Evolutionary conservation across 2,797 vertebrate species (phyloP), one percentile per base, ranked within the genome.

Genomic region (Sebastes matsubarae): DNA sequence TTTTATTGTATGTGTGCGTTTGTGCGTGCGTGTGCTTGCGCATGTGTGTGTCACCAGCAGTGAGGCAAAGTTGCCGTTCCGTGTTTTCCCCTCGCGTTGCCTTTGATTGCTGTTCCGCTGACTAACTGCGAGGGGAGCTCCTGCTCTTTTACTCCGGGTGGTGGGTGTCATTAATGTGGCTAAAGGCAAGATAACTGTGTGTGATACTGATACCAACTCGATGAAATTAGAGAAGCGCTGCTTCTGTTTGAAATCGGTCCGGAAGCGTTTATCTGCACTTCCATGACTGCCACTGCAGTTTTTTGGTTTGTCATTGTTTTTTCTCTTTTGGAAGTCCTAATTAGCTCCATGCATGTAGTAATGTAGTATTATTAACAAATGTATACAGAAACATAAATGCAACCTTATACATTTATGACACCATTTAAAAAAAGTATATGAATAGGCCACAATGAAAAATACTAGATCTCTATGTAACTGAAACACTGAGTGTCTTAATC

Each of bases 51-150:
- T 79, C 85, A 85, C 82, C 83, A 76, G 75, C 83, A 76, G 75
- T 84, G 82, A 93, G 75, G 82, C 82, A 92, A 94, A 94, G 89
- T 94, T 94, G 87, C 82, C 80, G 71, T 86, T 86, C 83, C 83
- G 71, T 84, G 80, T 88, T 86, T 42, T 42, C 38, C 82, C 81
- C 75, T 92, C 68, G 91, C 94, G 83, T 93, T 91, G 82, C 82
- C 83, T 87, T 80, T 80, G 84, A 87, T 75, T 95, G 94, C 89
- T 89, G 83, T 94, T 92, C 90, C 90, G 32, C 81, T 46, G 84
- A 69, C 83, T 80, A 83, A 93, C 96, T 93, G 95, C 77, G 91
- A 94, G 96, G 93, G 96, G 95, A 96, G 96, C 96, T 96, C 95
- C 90, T 92, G 95, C 88, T 94, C 96, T 96, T 96, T 93, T 93